These are phyloP conservation scores for Colistium nudipinnis DNA, from an alignment of 2,113 vertebrate genomes.

Conservation along the genomic window DNA sequence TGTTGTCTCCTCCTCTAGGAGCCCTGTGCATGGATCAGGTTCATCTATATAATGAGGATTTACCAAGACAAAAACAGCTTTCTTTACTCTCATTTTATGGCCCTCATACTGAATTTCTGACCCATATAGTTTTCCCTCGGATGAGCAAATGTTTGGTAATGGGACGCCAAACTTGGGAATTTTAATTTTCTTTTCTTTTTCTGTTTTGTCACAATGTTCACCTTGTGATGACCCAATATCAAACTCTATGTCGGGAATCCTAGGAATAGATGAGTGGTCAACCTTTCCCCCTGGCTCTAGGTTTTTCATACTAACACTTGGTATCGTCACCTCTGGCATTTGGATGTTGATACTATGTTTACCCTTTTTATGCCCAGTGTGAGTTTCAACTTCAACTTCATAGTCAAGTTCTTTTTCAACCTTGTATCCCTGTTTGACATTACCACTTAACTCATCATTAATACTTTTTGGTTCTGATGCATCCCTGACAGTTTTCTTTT, in stretches of 20 bases:
- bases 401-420: conserved; percentile 15
- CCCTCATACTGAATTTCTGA: conserved; percentile 73
- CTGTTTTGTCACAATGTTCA: conserved; percentile 50
- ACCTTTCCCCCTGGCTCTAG: conserved; percentile 7
- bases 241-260: conserved; percentile 76
- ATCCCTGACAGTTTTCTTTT: conserved; percentile 65
- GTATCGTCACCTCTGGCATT: conserved; percentile 30
- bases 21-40: conserved; percentile 17
- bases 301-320: conserved; percentile 33
- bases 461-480: conserved; percentile 52
- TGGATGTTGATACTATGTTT: conserved; percentile 25
- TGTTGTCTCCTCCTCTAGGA: conserved; percentile 26
- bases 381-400: conserved; percentile 49
- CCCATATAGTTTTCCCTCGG: conserved; percentile 47
- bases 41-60: conserved; percentile 66
- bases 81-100: conserved; percentile 77
- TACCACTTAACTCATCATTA: conserved; percentile 17
- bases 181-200: conserved; percentile 77
- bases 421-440: conserved; percentile 17
- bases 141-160: conserved; percentile 74
- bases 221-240: conserved; percentile 69
- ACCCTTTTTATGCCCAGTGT: conserved; percentile 39
- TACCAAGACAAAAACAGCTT: conserved; percentile 80
- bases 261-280: conserved; percentile 52
- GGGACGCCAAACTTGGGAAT: conserved; percentile 83